Base-by-base conservation (phyloP, 1,140 invertebrate genomes). In the Neotoxoptera formosana region DNA sequence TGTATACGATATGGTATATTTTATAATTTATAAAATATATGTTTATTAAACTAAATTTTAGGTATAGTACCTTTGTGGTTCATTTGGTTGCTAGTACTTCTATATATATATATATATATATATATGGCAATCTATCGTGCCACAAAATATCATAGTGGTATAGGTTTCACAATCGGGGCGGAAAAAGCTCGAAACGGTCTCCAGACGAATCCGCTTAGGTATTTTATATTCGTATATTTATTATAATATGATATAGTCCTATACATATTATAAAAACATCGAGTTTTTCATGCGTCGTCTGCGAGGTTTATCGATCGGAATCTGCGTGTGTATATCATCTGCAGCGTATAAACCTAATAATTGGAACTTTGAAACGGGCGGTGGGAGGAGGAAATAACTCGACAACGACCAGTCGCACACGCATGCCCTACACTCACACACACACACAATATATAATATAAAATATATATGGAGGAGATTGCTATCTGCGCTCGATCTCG, bases 331-430 rank as follows among this genome's bases (percentile, higher is more conserved):
- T 83, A 83, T 83, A 36, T 76, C 60, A 76, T 76, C 30, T 76
- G 60, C 30, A 76, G 14, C 34, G 76, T 83, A 83, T 76, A 76
- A 23, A 83, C 34, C n/a, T 36, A 83, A 83, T 83, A 83, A 83
- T 83, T 83, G 76, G 76, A 83, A 83, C 76, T 83, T 83, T 83
- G 76, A 36, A 45, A 84, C 23, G 21, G 83, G 9, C 83, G 83
- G 41, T 25, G 83, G 81, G 36, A 84, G 2, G 83, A 84, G 36
- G 36, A 84, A 84, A 84, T 84, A 84, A 14, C 45, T 87, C 45
- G 84, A 21, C 41, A 30, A 87, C 41, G 25, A 87, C 30, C 84
- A 48, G 30, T 87, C 30, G 45, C 45, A 76, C 60, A 76, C 60
- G n/a, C 30, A 76, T n/a, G 30, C 60, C n/a, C 60, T 41, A 76